Evolutionary conservation across 2,113 vertebrate genomes (phyloP), one percentile per base, ranked within the genome.

Genomic region (Clarias magur): DNA sequence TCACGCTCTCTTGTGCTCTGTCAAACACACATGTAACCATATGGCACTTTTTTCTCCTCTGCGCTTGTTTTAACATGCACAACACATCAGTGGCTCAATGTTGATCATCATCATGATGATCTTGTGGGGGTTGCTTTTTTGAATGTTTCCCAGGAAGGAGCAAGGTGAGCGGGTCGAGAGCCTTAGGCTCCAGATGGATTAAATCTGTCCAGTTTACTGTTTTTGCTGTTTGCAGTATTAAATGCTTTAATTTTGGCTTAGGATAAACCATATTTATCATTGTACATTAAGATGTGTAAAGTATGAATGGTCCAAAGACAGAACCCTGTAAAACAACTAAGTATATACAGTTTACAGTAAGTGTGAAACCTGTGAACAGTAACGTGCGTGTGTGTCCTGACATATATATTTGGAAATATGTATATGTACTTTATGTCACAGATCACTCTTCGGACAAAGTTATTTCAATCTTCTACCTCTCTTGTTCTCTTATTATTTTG

Each of bases 171-270:
- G 85, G 60, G 56, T 83, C 65, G 62, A 83, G 65, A 73, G 60
- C 60, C 25, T 16, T 79, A 84, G 54, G 62, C 76, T 85, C 83
- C 87, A 90, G 78, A 86, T 88, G 88, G 89, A 75, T 79, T 75
- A 80, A 87, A 86, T 89, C 88, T 89, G 86, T 90, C 86, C 86
- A 80, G 89, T 82, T 90, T 89, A 89, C 62, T 89, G 70, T 84
- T 65, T 87, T 67, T 57, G 68, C 42, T 27, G 59, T 59, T 54
- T 12, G 23, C 63, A 65, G 65, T 60, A 82, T 62, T 84, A 60
- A 80, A 80, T 23, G 57, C 57, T 83, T 82, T 42, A 63, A 48
- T 16, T 48, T 68, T 6, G 73, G 23, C 48, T 67, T 67, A 57
- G 30, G 6, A 38, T 65, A 27, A 85, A 48, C 25, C n/a, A 30